Evolutionary conservation across 2,888 invertebrate species (phyloP).

Genomic region (Boloria selene): DNA sequence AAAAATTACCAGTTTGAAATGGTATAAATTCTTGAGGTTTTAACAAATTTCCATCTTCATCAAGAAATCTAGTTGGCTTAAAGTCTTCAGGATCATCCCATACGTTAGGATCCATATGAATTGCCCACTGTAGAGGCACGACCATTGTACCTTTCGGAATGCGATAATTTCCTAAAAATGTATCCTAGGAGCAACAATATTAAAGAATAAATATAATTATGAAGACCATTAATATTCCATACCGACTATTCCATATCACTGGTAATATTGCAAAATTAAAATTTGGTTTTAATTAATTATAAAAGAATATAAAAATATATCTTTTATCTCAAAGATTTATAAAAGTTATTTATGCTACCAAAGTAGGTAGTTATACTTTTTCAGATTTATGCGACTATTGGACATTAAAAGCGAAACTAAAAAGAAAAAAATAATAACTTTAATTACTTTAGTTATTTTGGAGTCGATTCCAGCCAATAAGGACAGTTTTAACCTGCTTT

Average conservation of each 20-base stretch:
- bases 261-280: too few species aligned
- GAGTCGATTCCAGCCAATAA: too few species aligned
- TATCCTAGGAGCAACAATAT: conserved; percentile 66
- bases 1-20: conserved; percentile 88
- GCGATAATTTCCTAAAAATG: conserved; percentile 82
- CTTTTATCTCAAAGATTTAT: too few species aligned
- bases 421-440: too few species aligned
- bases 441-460: too few species aligned
- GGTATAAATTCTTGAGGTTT: conserved; percentile 89
- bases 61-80: conserved; percentile 86
- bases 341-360: too few species aligned
- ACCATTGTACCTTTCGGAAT: conserved; percentile 88
- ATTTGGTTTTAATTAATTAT: too few species aligned
- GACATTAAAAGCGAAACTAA: too few species aligned
- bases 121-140: conserved; percentile 90
- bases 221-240: not conserved
- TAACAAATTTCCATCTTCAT: conserved; percentile 82
- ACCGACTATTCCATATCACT: not conserved
- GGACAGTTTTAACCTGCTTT: too few species aligned
- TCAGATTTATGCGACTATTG: too few species aligned
- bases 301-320: too few species aligned
- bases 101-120: conserved; percentile 86
- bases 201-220: not conserved
- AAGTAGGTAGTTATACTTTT: too few species aligned
- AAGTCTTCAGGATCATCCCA: conserved; percentile 88